Evolutionary conservation across 2,797 vertebrate species (phyloP), one percentile per base, ranked within the genome.

Genomic region (Falco biarmicus): DNA sequence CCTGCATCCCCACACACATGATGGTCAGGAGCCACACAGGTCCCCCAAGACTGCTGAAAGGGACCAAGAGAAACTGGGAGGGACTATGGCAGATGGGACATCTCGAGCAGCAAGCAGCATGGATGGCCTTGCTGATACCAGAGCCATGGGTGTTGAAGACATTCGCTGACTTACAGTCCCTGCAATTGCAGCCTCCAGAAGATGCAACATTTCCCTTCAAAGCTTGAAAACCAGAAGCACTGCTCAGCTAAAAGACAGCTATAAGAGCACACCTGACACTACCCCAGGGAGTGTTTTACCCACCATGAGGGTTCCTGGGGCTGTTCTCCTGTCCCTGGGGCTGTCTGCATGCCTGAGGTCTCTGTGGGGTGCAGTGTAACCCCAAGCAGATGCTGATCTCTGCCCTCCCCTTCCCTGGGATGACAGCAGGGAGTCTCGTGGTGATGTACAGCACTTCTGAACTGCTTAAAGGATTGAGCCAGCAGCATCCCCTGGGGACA

Each of bases 1-100:
- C 60, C 32, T 45, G n/a, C 25, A 19, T 15, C n/a, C 41, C 6
- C 24, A 20, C 0, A 0, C 39, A 4, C 0, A 0, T 66, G 53
- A 5, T 31, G n/a, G 19, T 39, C 59, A 29, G 86, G 51, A 68
- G 60, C 64, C 79, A 41, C 26, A 3, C 0, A 9, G 39, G 56
- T 56, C 39, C 54, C 75, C 1, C 0, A 5, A 53, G 0, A 7
- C 37, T 34, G 24, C 70, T 69, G 82, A 26, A 47, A 17, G 22
- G 24, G 29, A 53, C 11, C 13, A 6, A 8, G 83, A 18, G 25
- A n/a, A n/a, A 2, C 5, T 9, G 51, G 34, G 14, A 37, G 11
- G n/a, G 29, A 4, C 21, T 1, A 3, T 6, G 57, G 41, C 15
- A 15, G 51, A 2, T 56, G 73, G 82, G 51, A 39, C 28, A 20